A percentile compares a stretch with the other conserved stretches of the same genome.
These are phyloP conservation scores for Synodontis membranacea DNA, from an alignment of 2,113 vertebrate genomes.

Conservation along the genomic window DNA sequence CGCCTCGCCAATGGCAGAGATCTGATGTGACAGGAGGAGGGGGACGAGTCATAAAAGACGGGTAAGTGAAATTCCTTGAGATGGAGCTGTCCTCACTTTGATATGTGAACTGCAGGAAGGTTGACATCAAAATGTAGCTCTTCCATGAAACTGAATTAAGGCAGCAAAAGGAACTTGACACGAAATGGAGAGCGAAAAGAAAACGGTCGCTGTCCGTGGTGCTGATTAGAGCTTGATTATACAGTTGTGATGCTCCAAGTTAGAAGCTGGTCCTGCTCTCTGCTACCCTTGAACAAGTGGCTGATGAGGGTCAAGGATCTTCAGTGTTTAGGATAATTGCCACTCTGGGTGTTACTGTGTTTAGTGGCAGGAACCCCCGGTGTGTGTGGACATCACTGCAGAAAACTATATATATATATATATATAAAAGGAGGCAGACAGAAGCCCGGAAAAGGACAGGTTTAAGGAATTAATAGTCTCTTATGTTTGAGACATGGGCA, in stretches of 20 bases:
- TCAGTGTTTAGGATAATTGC: slow-evolving; percentile 45
- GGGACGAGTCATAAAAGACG: not conserved
- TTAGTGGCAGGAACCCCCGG: slow-evolving; percentile 30
- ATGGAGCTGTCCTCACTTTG: not conserved
- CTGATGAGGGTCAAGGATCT: slow-evolving; percentile 9
- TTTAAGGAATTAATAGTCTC: not conserved
- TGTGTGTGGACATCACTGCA: slow-evolving; percentile 5
- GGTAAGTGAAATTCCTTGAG: slow-evolving; percentile 3
- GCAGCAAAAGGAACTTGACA: slow-evolving; percentile 2
- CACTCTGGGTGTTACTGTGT: slow-evolving; percentile 43
- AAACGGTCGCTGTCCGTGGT: slow-evolving; percentile 2
- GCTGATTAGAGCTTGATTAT: slow-evolving; percentile 50
- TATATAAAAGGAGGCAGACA: not conserved
- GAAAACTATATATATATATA: slow-evolving; percentile 3
- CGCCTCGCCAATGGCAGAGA: not conserved
- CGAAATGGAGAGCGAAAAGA: not conserved
- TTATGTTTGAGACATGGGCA: not conserved
- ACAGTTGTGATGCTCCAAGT: slow-evolving; percentile 23
- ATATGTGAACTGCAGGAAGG: not conserved
- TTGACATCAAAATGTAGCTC: not conserved
- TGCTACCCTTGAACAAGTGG: slow-evolving; percentile 16
- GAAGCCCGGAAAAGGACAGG: not conserved
- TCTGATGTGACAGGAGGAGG: slow-evolving; percentile 42
- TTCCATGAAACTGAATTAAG: not conserved
- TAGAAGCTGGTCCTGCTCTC: slow-evolving; percentile 4